These are phyloP conservation scores for Corythaeola cristata DNA, from an alignment of 2,113 vertebrate species.

Conservation along the genomic window DNA sequence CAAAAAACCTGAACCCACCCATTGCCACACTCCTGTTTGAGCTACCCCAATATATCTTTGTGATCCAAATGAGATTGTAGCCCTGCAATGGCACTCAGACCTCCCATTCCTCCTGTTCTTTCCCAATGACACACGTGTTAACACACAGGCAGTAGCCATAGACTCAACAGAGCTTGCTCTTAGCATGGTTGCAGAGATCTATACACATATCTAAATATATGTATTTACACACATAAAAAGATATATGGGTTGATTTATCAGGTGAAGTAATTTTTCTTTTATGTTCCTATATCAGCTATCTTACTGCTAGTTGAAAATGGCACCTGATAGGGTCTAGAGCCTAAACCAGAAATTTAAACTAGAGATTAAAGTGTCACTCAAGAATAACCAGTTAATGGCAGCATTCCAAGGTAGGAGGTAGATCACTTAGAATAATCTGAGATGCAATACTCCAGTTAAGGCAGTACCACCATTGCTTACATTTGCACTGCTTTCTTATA, in stretches of 20 bases:
- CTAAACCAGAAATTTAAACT: neutral
- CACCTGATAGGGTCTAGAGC: neutral
- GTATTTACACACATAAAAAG: neutral
- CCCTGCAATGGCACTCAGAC: neutral
- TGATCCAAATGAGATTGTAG: fast-evolving
- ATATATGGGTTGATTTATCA: neutral
- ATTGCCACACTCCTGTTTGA: neutral
- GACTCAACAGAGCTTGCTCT: neutral
- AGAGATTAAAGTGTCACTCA: neutral
- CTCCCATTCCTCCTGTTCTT: fast-evolving
- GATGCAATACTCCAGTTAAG: neutral
- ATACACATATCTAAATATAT: too few species aligned
- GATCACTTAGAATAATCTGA: neutral
- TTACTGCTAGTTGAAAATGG: neutral
- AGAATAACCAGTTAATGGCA: neutral
- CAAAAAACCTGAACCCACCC: neutral
- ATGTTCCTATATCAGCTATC: neutral
- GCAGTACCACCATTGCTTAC: neutral
- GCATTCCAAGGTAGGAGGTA: neutral
- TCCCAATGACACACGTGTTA: fast-evolving
- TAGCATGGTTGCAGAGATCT: neutral
- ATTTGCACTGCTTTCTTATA: neutral
- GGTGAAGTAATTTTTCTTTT: neutral
- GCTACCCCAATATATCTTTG: fast-evolving
- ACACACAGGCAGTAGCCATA: neutral